Conservation (phyloP, 2,113 vertebrate genomes). For the Hipposideros armiger region DNA sequence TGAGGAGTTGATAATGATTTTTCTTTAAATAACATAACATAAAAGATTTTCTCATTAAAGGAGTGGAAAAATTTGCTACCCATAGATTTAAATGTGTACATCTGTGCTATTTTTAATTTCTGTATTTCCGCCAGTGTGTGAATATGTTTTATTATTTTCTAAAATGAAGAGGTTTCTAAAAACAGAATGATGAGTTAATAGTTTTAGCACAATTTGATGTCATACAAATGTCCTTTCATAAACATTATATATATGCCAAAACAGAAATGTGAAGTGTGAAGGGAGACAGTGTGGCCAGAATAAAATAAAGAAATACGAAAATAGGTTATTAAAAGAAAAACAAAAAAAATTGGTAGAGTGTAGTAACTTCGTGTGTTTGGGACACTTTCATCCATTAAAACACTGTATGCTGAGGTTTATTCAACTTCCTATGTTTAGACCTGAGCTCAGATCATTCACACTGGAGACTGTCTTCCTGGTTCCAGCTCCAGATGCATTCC, state of each 20-base stretch:
- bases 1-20: neutral
- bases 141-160: neutral
- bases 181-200: neutral
- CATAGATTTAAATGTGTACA: neutral
- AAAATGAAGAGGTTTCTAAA: neutral
- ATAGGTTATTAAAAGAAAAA: neutral
- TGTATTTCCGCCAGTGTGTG: neutral
- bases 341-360: neutral
- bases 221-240: neutral
- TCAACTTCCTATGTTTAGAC: neutral
- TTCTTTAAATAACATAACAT: neutral
- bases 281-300: neutral
- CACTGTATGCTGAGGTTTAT: neutral
- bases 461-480: neutral
- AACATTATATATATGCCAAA: neutral
- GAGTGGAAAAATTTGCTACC: neutral
- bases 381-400: neutral
- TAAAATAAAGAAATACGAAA: neutral
- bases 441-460: neutral
- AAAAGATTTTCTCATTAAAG: neutral
- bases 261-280: neutral
- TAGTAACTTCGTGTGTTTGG: too few relatives aligned
- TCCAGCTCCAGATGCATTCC: rapidly evolving
- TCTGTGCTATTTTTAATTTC: neutral
- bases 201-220: neutral